Evolutionary conservation across 2,888 invertebrate species (phyloP).

Genomic region (Tetragonula carbonaria): DNA sequence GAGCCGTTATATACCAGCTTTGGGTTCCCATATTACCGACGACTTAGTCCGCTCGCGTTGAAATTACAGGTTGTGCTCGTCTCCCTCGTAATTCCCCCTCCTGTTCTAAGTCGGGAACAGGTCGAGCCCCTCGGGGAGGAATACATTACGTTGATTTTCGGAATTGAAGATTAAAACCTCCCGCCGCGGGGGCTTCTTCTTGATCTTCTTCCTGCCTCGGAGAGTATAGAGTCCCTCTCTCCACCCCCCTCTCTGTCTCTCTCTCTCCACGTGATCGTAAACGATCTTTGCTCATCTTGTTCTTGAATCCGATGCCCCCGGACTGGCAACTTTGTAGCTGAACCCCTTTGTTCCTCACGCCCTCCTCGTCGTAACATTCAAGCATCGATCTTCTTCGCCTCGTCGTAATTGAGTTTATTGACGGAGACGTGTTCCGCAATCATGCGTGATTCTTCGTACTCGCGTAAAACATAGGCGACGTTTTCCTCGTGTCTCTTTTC

Average conservation of each 20-base stretch:
- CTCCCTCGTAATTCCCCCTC: slow-evolving; percentile 36
- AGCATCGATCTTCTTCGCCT: background rate
- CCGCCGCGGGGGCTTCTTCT: slow-evolving; percentile 59
- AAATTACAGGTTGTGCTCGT: slow-evolving; percentile 79
- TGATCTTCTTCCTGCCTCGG: slow-evolving; percentile 26
- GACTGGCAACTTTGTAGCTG: background rate
- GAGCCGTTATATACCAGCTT: slow-evolving; percentile 75
- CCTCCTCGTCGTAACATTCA: background rate
- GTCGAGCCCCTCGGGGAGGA: slow-evolving; percentile 64
- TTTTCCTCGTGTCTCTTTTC: background rate
- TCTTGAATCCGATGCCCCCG: slow-evolving; percentile 6
- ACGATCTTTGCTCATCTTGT: background rate
- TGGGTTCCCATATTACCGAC: slow-evolving; percentile 80
- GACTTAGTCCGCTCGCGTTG: slow-evolving; percentile 79
- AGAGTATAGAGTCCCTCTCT: background rate
- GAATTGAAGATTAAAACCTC: slow-evolving; percentile 73
- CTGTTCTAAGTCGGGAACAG: slow-evolving; percentile 56
- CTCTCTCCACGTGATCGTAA: background rate
- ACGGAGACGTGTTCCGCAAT: background rate
- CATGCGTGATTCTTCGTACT: background rate
- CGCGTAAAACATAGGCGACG: background rate
- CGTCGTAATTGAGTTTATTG: background rate
- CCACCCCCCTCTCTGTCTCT: background rate
- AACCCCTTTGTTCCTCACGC: background rate
- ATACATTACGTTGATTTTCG: slow-evolving; percentile 79